Base-by-base conservation (phyloP, 2,797 vertebrate genomes). In the Nannoperca obscura region DNA sequence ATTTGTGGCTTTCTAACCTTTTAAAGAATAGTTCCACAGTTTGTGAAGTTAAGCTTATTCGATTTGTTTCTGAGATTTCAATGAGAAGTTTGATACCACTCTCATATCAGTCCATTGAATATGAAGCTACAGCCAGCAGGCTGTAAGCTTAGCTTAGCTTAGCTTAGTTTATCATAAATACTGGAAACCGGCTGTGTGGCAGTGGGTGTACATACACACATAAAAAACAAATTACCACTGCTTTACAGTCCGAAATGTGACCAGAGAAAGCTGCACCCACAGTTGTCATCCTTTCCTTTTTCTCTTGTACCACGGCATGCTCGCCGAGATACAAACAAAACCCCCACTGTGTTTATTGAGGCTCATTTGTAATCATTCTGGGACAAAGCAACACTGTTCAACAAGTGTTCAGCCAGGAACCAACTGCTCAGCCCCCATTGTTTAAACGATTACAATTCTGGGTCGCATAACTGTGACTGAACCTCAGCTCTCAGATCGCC, bases 311-410 rank as follows among this genome's bases (percentile, higher is more conserved):
- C 15, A 44, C 15, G 40, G 53, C 34, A 49, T 0, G 0, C 27
- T 42, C 47, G n/a, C 22, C 15, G n/a, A 13, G 36, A 32, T 38
- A 30, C 17, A 44, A 67, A 62, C 50, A 64, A 53, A 71, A 27
- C 24, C 24, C 53, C 50, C 36, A 52, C 2, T 50, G 59, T 66
- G 32, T 73, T 60, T 54, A 57, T 74, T 64, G 30, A 10, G 34
- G 13, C 32, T 55, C 0, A 42, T 84, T 86, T 44, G 1, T 67
- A 75, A 77, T 76, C 58, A 59, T 52, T 65, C 4, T 27, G 30
- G 57, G 66, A 80, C 79, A 90, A 87, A 89, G 65, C 74, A 59
- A 22, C 70, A 52, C 46, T 85, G 80, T 85, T 79, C 78, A 79
- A 80, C 77, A 72, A 52, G 72, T 78, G 76, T 59, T 76, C 67